A percentile compares a stretch with the other conserved stretches of the same genome.
These are phyloP conservation scores for Drosophila koepferae DNA, from an alignment of 2,888 invertebrate genomes.

Conservation along the genomic window DNA sequence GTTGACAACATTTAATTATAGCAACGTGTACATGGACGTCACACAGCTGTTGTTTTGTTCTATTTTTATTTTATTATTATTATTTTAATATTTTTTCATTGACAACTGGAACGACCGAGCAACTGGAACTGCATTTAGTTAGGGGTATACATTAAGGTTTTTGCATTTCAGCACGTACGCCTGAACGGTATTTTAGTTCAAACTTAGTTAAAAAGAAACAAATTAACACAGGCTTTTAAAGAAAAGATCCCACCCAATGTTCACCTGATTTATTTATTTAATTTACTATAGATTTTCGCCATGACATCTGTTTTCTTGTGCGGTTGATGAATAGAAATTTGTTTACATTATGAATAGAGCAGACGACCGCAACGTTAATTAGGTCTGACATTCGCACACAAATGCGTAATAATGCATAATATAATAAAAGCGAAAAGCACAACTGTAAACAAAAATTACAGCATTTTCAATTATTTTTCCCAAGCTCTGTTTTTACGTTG, in stretches of 20 bases:
- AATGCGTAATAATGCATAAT: conserved; percentile 25
- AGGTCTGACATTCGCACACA: conserved; percentile 42
- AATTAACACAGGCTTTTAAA: conserved; percentile 30
- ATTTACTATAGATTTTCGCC: background rate
- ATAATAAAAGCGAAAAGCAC: conserved; percentile 29
- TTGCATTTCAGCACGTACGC: conserved; percentile 65
- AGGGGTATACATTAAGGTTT: conserved; percentile 22
- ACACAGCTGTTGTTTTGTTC: conserved; percentile 19
- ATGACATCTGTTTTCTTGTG: conserved; percentile 2
- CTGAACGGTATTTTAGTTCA: conserved; percentile 22
- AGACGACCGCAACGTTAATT: conserved; percentile 33
- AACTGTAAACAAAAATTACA: conserved; percentile 57
- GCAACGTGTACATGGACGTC: conserved; percentile 44
- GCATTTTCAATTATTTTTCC: conserved; percentile 31
- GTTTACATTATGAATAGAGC: conserved; percentile 12
- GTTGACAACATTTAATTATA: conserved; percentile 51
- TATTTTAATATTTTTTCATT: conserved; percentile 34
- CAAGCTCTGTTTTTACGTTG: background rate
- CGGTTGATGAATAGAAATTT: conserved; percentile 23
- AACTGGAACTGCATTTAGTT: conserved; percentile 12
- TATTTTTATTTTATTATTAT: conserved; percentile 20
- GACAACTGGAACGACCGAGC: conserved; percentile 32
- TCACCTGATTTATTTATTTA: background rate
- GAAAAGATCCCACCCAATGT: conserved; percentile 1
- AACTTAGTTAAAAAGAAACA: conserved; percentile 7